A percentile compares a stretch with the other conserved stretches of the same genome.
Evolutionary conservation across 2,797 vertebrate species (phyloP).

Genomic region (Margarornis squamiger): DNA sequence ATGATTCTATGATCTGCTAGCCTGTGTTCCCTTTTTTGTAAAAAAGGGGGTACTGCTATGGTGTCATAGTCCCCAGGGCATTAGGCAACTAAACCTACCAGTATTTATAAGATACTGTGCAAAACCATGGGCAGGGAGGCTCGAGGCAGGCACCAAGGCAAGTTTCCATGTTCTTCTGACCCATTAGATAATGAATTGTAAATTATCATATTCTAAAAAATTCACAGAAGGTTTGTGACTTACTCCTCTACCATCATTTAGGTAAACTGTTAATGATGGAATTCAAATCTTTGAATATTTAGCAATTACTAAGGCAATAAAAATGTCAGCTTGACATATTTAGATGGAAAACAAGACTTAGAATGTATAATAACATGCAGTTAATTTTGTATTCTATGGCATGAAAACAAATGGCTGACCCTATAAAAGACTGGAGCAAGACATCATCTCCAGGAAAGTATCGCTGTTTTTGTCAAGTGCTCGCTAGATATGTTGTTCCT

Average conservation of each 20-base stretch:
- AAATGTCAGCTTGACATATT: background rate
- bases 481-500: background rate
- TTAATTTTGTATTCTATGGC: background rate
- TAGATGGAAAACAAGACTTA: background rate
- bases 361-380: background rate
- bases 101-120: background rate
- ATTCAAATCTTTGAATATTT: background rate
- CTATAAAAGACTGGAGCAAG: background rate
- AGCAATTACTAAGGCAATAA: background rate
- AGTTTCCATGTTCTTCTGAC: background rate
- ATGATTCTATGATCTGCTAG: background rate
- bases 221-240: background rate
- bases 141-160: background rate
- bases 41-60: background rate
- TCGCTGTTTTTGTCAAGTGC: background rate
- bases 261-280: background rate
- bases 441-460: background rate
- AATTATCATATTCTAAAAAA: background rate
- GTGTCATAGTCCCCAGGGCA: background rate
- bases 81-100: fast-evolving
- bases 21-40: background rate
- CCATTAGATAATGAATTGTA: background rate
- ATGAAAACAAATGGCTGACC: constrained; percentile 25
- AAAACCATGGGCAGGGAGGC: background rate
- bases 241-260: background rate